Conservation (phyloP, 2,797 vertebrate species). For the Gymnopithys bicolor region DNA sequence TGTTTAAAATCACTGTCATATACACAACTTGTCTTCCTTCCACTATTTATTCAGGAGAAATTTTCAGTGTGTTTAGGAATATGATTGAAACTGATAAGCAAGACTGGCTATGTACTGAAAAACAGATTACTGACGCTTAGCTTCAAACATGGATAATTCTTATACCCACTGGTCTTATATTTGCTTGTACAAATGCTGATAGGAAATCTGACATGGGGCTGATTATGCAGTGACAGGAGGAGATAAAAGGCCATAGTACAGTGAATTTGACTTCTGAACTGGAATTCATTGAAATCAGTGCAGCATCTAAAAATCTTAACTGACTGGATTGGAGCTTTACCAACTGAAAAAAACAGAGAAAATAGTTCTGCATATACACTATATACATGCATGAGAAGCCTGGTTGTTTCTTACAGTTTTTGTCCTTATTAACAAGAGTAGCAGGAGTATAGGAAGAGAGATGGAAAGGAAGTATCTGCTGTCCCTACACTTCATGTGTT, state of each 20-base stretch:
- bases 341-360: background rate
- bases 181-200: background rate
- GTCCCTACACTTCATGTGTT: background rate
- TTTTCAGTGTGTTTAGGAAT: conserved; percentile 21
- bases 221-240: background rate
- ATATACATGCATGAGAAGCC: background rate
- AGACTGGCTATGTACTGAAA: background rate
- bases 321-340: background rate
- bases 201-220: background rate
- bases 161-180: background rate
- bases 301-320: background rate
- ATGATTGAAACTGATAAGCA: conserved; percentile 22
- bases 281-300: background rate
- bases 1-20: conserved; percentile 26
- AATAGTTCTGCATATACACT: background rate
- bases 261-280: background rate
- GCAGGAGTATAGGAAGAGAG: background rate
- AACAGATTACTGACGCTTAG: background rate
- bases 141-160: background rate
- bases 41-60: conserved; percentile 11
- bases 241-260: background rate
- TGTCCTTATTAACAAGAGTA: background rate
- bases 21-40: background rate
- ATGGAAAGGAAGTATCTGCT: background rate
- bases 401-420: background rate